phyloP scores from a whole-genome alignment of 2,888 invertebrate genomes.

The Spisula solida region DNA sequence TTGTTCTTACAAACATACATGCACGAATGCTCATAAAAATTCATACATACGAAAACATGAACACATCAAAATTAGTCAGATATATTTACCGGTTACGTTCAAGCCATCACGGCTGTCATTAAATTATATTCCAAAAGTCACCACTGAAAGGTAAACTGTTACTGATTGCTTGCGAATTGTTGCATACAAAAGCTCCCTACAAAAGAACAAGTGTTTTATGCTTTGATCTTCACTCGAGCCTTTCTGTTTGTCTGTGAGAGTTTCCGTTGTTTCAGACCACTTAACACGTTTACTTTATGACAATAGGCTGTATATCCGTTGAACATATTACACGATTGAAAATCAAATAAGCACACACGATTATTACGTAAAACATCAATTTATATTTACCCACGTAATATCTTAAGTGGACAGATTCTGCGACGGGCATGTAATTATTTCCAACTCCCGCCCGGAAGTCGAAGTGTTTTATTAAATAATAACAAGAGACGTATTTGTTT shows the following conservation, averaged over 20 bases:
- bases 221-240: not conserved
- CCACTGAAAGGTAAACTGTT: no score
- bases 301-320: slow-evolving; percentile 3
- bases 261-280: not conserved
- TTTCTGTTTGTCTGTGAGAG: not conserved
- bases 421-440: not conserved
- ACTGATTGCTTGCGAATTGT: no score
- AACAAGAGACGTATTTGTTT: not conserved
- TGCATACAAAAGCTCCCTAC: no score
- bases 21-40: no score
- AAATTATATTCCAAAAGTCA: no score
- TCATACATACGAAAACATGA: no score
- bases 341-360: not conserved
- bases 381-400: not conserved
- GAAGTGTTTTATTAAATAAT: slow-evolving; percentile 5
- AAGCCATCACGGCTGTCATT: no score
- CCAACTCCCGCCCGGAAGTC: not conserved
- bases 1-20: no score
- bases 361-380: not conserved
- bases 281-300: not conserved
- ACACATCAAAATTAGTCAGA: no score
- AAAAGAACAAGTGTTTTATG: not conserved
- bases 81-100: no score
- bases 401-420: not conserved
- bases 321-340: not conserved